Conservation (phyloP, 2,797 vertebrate genomes). For the Protosalanx chinensis region DNA sequence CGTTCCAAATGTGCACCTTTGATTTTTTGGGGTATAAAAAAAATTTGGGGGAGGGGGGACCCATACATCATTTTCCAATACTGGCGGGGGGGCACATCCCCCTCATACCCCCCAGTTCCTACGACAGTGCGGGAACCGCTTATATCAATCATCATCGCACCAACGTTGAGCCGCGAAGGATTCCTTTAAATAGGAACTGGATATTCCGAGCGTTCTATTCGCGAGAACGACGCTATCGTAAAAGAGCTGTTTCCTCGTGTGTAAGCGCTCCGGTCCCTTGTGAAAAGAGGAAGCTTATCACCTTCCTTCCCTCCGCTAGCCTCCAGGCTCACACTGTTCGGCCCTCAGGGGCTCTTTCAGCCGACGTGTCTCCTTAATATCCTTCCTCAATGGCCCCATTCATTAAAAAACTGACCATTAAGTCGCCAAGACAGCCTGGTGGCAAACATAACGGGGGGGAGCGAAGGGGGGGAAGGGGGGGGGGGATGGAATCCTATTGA, state of each 20-base stretch:
- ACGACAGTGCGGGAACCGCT: constrained; percentile 44
- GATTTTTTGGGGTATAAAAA: too few species aligned
- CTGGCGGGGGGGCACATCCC: too few species aligned
- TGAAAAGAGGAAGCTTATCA: constrained; percentile 65
- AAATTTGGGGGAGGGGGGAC: too few species aligned
- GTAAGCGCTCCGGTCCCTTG: constrained; percentile 60
- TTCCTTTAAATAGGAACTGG: constrained; percentile 51
- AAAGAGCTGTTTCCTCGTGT: constrained; percentile 54
- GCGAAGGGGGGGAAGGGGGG: too few species aligned
- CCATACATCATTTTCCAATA: too few species aligned
- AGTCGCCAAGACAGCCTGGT: neutral
- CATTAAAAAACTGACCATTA: constrained; percentile 22
- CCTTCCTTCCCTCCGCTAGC: constrained; percentile 61
- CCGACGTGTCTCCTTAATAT: constrained; percentile 15
- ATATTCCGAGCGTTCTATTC: constrained; percentile 72
- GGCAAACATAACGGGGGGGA: neutral
- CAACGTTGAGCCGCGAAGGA: constrained; percentile 55
- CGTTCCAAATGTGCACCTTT: too few species aligned
- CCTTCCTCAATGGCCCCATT: constrained; percentile 27
- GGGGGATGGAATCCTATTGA: neutral
- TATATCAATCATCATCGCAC: constrained; percentile 68
- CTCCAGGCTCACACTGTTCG: constrained; percentile 24
- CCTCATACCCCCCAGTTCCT: too few species aligned
- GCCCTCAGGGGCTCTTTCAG: constrained; percentile 3
- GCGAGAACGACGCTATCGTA: constrained; percentile 49